Evolutionary conservation across 2,888 invertebrate genomes (phyloP).

Genomic region (Parapristionchus giblindavisi): DNA sequence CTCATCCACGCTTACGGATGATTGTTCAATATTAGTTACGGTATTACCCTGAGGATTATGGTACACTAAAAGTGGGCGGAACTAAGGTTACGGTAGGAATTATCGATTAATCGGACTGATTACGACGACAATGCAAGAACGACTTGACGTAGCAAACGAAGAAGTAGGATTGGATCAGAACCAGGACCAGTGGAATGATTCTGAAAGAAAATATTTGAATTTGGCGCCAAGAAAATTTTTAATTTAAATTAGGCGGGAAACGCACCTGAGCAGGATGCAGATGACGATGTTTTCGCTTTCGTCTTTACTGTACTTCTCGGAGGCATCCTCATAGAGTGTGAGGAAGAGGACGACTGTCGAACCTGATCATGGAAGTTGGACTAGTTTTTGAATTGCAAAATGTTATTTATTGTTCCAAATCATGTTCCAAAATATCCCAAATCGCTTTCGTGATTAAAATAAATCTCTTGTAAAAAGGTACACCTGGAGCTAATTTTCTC

Average conservation of each 20-base stretch:
- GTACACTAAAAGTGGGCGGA: constrained; percentile 21
- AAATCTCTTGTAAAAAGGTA: no score
- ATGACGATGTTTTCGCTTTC: constrained; percentile 1
- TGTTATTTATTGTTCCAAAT: no score
- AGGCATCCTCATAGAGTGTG: constrained; percentile 22
- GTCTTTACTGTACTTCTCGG: constrained; percentile 4
- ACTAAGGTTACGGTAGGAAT: constrained; percentile 20
- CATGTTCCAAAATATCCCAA: no score
- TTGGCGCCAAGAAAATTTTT: not conserved
- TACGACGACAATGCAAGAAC: constrained; percentile 16
- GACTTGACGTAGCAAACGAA: constrained; percentile 28
- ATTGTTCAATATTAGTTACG: constrained; percentile 2
- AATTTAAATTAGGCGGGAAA: not conserved
- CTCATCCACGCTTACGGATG: constrained; percentile 30
- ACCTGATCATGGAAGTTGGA: constrained; percentile 1
- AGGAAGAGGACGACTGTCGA: constrained; percentile 24
- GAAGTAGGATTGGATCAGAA: constrained; percentile 31
- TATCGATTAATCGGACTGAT: not conserved
- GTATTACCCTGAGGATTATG: constrained; percentile 18
- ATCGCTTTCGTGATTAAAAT: no score
- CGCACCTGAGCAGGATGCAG: constrained; percentile 15
- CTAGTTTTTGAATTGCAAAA: no score
- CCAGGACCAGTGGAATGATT: constrained; percentile 26
- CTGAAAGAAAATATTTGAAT: not conserved
- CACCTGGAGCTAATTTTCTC: no score